Evolutionary conservation across 92 coral and sea anemone species (phyloP), one percentile per base, ranked within the genome.

Genomic region (Heliopora coerulea): DNA sequence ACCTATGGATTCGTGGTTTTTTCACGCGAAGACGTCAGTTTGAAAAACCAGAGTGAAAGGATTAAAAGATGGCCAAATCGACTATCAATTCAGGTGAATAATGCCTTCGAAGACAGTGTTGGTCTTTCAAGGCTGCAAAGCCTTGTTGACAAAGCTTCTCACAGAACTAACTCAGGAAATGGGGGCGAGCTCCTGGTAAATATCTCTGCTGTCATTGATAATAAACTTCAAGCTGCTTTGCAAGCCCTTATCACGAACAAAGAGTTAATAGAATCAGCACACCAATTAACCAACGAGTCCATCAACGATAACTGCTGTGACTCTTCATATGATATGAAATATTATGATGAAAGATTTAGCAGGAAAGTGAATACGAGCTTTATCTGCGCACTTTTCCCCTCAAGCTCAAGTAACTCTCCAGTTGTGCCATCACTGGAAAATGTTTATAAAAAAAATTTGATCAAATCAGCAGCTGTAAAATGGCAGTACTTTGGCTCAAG

Each of bases 401-500:
- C 30, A 62, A 29, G 15, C 8, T 10, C 39, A 20, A 35, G 19
- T 27, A 62, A 26, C 33, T 31, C 66, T n/a, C 41, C 19, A 20
- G 20, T 74, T 21, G 59, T 56, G 29, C 31, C 79, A 58, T 63
- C 37, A 68, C 65, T 72, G 57, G 64, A 67, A 41, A 37, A 34
- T 13, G 26, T 23, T 39, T 85, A 73, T 67, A 75, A 39, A 75
- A 52, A 64, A 30, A 82, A 81, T 40, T 48, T 82, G 20, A 37
- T 58, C 28, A 49, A 34, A 44, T 78, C 84, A 27, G 15, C 65
- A 1, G 24, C 56, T 3, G 68, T 88, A 9, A 68, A 80, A 15
- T 81, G 89, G 85, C 92, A 88, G 75, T 88, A 88, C 61, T 88
- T 63, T 68, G 92, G 92, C 0, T 80, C 92, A 3, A 35, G 65